Evolutionary conservation across 2,113 vertebrate species (phyloP).

Genomic region (Paramisgurnus dabryanus): DNA sequence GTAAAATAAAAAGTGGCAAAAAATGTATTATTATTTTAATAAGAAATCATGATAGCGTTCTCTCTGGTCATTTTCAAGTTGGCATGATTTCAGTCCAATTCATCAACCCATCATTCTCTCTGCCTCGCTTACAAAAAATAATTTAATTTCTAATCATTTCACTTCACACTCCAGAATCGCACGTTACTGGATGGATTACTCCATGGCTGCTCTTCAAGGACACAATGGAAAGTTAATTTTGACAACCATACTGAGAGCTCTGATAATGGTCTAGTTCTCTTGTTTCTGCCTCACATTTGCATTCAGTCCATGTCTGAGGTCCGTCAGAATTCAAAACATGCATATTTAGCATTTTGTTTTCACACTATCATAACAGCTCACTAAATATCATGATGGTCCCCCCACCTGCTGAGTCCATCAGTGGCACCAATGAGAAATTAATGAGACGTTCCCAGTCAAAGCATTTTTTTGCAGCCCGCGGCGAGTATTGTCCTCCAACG

Average conservation of each 20-base stretch:
- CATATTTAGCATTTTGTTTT: slow-evolving; percentile 24
- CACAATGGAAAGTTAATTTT: slow-evolving; percentile 35
- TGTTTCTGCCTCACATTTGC: slow-evolving; percentile 9
- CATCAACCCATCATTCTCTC: background rate
- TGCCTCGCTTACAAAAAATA: background rate
- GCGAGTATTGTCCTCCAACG: slow-evolving; percentile 6
- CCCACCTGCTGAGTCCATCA: slow-evolving; percentile 38
- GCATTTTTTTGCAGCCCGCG: slow-evolving; percentile 6
- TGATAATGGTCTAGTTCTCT: slow-evolving; percentile 21
- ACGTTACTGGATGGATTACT: slow-evolving; percentile 15
- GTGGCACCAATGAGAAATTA: slow-evolving; percentile 36
- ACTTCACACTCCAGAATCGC: background rate
- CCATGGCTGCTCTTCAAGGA: slow-evolving; percentile 28
- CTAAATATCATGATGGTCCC: slow-evolving; percentile 16
- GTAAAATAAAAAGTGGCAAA: background rate
- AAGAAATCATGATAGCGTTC: background rate
- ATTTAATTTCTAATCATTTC: slow-evolving; percentile 39
- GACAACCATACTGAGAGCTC: slow-evolving; percentile 10
- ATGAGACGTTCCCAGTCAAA: slow-evolving; percentile 14
- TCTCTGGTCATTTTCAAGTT: background rate
- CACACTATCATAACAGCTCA: slow-evolving; percentile 20
- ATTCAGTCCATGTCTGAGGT: slow-evolving; percentile 29
- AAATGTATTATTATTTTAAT: background rate
- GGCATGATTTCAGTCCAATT: slow-evolving; percentile 8
- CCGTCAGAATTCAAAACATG: slow-evolving; percentile 33